phyloP scores from a whole-genome alignment of 2,888 invertebrate genomes.

The Meloe dianella region DNA sequence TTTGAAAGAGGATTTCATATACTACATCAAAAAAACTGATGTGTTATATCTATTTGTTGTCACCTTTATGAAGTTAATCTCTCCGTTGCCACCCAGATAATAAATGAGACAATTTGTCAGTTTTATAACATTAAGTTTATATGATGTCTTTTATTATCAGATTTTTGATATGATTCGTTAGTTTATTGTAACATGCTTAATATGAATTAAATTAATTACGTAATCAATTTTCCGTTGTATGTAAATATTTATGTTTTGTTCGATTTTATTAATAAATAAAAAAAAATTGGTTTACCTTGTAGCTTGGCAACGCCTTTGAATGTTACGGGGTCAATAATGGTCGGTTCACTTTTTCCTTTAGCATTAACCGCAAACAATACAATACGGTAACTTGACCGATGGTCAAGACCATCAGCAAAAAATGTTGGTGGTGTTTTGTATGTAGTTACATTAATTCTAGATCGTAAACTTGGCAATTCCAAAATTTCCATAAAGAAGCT shows the following conservation, averaged over 20 bases:
- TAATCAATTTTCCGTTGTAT: neutral
- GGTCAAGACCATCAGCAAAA: conserved; percentile 72
- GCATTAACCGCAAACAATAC: conserved; percentile 86
- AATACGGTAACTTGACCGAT: conserved; percentile 79
- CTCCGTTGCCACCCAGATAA: conserved; percentile 5
- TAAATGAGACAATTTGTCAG: conserved; percentile 11
- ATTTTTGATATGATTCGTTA: neutral
- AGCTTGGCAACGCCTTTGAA: conserved; percentile 86
- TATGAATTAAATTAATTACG: neutral
- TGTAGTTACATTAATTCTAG: conserved; percentile 67
- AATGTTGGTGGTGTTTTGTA: conserved; percentile 70
- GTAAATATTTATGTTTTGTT: neutral
- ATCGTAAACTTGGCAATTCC: conserved; percentile 70
- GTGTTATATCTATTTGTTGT: conserved; percentile 12
- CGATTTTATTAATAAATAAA: neutral
- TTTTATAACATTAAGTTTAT: conserved; percentile 8
- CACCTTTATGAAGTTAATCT: conserved; percentile 12
- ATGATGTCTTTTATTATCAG: neutral
- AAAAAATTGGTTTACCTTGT: conserved; percentile 68
- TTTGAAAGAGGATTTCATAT: neutral
- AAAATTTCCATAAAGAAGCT: conserved; percentile 82
- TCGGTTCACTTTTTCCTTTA: conserved; percentile 84
- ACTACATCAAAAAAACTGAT: neutral
- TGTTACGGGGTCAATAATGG: conserved; percentile 82
- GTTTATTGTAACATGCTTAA: neutral